phyloP scores from a whole-genome alignment of 1,140 invertebrate genomes.

The Drosophila takahashii region DNA sequence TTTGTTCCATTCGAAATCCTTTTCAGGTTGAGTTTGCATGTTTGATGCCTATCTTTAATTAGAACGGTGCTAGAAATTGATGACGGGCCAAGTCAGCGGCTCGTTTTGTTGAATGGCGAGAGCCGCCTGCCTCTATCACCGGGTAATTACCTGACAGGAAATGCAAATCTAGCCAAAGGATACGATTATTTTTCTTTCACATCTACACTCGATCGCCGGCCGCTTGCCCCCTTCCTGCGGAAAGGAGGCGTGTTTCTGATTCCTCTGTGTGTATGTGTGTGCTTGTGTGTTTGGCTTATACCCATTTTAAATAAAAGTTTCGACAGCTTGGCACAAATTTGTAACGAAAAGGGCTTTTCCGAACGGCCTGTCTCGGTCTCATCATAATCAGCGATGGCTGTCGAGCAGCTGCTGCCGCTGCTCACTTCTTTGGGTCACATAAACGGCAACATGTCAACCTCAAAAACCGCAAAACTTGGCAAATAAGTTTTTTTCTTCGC shows the following conservation, averaged over 20 bases:
- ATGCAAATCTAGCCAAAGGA: conserved; percentile 72
- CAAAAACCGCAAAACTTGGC: conserved; percentile 82
- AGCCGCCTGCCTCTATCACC: conserved; percentile 67
- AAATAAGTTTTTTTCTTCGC: conserved; percentile 62
- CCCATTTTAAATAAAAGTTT: conserved; percentile 65
- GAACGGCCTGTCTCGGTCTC: conserved; percentile 42
- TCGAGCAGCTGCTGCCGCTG: conserved; percentile 62
- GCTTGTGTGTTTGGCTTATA: conserved; percentile 12
- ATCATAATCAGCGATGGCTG: conserved; percentile 74
- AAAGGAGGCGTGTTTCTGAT: not conserved
- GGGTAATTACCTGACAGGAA: conserved; percentile 80
- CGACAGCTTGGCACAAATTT: conserved; percentile 70
- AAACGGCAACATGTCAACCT: conserved; percentile 81
- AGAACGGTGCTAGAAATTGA: conserved; percentile 76
- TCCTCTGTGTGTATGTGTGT: conserved; percentile 11
- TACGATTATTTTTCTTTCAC: conserved; percentile 63
- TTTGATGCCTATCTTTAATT: conserved; percentile 80
- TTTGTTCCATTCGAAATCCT: not conserved
- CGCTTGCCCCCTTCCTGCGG: conserved; percentile 8
- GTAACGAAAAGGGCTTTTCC: conserved; percentile 55
- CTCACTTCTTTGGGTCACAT: conserved; percentile 75
- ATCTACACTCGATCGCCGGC: conserved; percentile 15
- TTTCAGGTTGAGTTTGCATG: conserved; percentile 56
- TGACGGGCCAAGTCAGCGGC: conserved; percentile 76
- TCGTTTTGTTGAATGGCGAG: conserved; percentile 67